A percentile compares a stretch with the other conserved stretches of the same genome.
Conservation (phyloP, 2,888 invertebrate species). For the Clunio marinus region DNA sequence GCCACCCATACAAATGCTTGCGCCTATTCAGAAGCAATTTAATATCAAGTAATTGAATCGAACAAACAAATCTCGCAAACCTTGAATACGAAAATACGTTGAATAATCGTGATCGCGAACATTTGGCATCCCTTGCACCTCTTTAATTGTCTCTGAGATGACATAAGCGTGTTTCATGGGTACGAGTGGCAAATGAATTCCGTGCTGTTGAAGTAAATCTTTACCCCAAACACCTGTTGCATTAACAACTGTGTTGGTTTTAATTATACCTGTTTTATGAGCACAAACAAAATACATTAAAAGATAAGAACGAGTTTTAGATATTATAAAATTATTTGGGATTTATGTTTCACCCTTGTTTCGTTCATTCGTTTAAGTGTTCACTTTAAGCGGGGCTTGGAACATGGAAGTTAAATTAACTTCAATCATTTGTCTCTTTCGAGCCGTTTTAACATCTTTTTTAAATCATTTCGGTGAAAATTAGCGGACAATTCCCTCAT, state of each 20-base stretch:
- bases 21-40: not conserved
- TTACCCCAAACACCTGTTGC: slow-evolving; percentile 74
- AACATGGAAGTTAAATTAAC: too few relatives aligned
- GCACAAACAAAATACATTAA: too few relatives aligned
- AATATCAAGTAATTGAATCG: too few relatives aligned
- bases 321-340: too few relatives aligned
- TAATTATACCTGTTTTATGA: slow-evolving; percentile 53
- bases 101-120: slow-evolving; percentile 80
- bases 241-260: slow-evolving; percentile 73
- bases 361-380: too few relatives aligned
- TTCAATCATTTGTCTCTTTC: not conserved
- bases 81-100: slow-evolving; percentile 78
- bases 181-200: slow-evolving; percentile 64
- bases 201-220: slow-evolving; percentile 54
- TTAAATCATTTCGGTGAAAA: not conserved
- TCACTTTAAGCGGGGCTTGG: too few relatives aligned
- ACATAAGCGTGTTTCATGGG: slow-evolving; percentile 88
- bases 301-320: too few relatives aligned
- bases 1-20: slow-evolving; percentile 70
- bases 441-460: not conserved
- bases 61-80: slow-evolving; percentile 46
- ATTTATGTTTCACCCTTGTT: too few relatives aligned
- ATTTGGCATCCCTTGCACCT: slow-evolving; percentile 71
- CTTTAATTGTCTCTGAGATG: slow-evolving; percentile 72
- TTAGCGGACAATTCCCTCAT: too few relatives aligned